phyloP scores from a whole-genome alignment of 2,888 invertebrate genomes.

The Campoletis raptor region DNA sequence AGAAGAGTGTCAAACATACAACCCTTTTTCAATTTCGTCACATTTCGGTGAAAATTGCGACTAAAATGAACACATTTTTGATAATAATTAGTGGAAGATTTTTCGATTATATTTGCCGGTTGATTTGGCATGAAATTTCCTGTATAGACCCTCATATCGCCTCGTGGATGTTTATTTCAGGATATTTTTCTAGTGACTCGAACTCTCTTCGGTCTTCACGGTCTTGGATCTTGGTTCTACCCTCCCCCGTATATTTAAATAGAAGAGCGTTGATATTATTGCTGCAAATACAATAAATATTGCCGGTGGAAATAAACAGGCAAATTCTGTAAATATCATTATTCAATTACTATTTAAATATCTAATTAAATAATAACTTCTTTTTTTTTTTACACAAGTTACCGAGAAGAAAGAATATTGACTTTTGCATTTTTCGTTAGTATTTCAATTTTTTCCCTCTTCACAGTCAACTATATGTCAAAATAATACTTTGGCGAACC shows the following conservation, averaged over 20 bases:
- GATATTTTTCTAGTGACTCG: conserved; percentile 83
- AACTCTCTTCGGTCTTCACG: conserved; percentile 70
- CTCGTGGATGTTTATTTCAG: conserved; percentile 78
- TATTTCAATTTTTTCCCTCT: neutral
- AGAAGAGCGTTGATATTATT: conserved; percentile 43
- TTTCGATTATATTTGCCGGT: neutral
- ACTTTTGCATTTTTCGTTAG: neutral
- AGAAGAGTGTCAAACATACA: neutral
- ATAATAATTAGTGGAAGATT: neutral
- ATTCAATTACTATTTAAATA: neutral
- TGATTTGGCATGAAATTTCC: conserved; percentile 14
- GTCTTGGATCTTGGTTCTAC: conserved; percentile 67
- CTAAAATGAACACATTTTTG: neutral
- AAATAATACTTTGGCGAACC: neutral
- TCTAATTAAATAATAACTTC: neutral
- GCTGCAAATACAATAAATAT: conserved; percentile 8
- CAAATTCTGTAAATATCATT: neutral
- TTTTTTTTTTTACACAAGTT: neutral
- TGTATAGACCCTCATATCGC: conserved; percentile 16
- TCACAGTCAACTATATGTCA: neutral
- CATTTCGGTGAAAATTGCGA: neutral
- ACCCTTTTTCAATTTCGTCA: neutral
- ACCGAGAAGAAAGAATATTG: neutral
- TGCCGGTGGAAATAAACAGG: neutral
- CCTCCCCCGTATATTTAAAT: conserved; percentile 62